Evolutionary conservation across 2,113 vertebrate genomes (phyloP).

Genomic region (Toxotes jaculatrix): DNA sequence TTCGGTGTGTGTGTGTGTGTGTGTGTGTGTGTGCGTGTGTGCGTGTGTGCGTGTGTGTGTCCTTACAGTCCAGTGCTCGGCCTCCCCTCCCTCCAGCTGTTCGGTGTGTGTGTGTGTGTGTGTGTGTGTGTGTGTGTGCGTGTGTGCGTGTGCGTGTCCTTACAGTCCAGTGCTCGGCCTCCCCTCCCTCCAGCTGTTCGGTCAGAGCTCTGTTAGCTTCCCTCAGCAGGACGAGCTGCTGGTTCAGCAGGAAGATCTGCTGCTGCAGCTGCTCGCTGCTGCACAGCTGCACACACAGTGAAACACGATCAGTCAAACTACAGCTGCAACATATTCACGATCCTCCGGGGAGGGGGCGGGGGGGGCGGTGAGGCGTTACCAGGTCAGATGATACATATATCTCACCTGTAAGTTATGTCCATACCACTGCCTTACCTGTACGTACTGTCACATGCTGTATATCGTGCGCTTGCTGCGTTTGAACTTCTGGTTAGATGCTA

Average conservation of each 20-base stretch:
- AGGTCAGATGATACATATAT: too few relatives aligned
- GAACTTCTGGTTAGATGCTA: too few relatives aligned
- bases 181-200: constrained; percentile 78
- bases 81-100: too few relatives aligned
- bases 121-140: constrained; percentile 2
- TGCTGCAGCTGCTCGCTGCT: constrained; percentile 93
- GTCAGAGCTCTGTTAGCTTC: constrained; percentile 90
- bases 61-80: too few relatives aligned
- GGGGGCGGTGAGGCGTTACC: too few relatives aligned
- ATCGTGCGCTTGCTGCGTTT: too few relatives aligned
- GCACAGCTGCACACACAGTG: constrained; percentile 84
- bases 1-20: background rate
- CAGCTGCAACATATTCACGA: too few relatives aligned
- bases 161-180: constrained; percentile 70
- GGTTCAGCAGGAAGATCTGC: constrained; percentile 94
- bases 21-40: constrained; percentile 5
- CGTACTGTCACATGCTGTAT: too few relatives aligned
- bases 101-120: background rate
- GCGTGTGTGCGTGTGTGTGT: background rate
- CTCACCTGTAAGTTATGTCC: too few relatives aligned
- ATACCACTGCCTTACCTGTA: too few relatives aligned
- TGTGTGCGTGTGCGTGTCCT: constrained; percentile 23
- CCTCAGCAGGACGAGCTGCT: constrained; percentile 92
- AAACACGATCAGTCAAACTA: too few relatives aligned
- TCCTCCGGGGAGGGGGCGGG: too few relatives aligned